Conservation (phyloP, 2,797 vertebrate species). For the Dromococcyx pavoninus region DNA sequence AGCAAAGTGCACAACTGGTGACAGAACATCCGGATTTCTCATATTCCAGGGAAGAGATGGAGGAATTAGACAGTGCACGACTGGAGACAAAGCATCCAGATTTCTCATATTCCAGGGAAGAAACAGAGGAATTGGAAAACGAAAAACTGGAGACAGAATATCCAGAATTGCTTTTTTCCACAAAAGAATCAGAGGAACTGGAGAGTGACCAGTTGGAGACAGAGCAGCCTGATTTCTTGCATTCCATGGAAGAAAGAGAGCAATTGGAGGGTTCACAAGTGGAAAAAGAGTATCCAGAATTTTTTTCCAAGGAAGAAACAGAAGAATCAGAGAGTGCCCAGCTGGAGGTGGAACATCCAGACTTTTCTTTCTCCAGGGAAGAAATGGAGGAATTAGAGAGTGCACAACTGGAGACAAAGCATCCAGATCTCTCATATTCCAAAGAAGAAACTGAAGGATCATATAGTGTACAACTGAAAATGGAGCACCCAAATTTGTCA, state of each 20-base stretch:
- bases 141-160: not conserved
- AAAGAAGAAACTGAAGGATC: not conserved
- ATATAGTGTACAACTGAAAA: not conserved
- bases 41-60: not conserved
- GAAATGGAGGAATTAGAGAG: not conserved
- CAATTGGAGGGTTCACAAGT: no score
- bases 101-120: not conserved
- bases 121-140: not conserved
- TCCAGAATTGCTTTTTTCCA: not conserved
- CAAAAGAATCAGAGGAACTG: not conserved
- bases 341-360: not conserved
- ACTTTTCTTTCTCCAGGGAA: not conserved
- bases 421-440: not conserved
- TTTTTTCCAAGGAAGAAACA: not conserved
- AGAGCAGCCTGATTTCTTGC: not conserved
- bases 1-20: not conserved
- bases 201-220: not conserved
- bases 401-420: fast-evolving
- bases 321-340: not conserved
- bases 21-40: not conserved
- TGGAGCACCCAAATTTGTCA: not conserved
- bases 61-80: not conserved
- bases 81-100: not conserved
- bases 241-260: not conserved
- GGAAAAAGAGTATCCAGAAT: not conserved